Evolutionary conservation across 2,113 vertebrate species (phyloP).

Genomic region (Oenanthe melanoleuca): DNA sequence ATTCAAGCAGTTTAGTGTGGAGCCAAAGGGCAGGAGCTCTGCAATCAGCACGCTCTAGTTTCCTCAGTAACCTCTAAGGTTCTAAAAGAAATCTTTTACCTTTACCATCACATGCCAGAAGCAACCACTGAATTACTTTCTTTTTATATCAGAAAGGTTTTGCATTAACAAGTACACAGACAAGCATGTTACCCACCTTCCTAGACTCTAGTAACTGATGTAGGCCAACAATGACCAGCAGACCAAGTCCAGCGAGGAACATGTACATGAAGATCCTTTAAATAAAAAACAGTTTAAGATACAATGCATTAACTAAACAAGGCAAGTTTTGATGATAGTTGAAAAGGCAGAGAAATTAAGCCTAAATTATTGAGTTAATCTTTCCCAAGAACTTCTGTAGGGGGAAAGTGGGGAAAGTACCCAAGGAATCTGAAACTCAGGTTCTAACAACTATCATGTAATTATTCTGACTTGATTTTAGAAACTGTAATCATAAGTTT

Average conservation of each 20-base stretch:
- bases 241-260: conserved; percentile 93
- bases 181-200: conserved; percentile 79
- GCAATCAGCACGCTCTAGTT: accelerated
- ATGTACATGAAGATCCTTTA: conserved; percentile 96
- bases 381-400: neutral
- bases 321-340: neutral
- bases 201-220: conserved; percentile 96
- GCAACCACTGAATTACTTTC: neutral
- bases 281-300: conserved; percentile 4
- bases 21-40: neutral
- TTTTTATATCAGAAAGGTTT: neutral
- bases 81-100: neutral
- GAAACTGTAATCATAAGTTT: neutral
- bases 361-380: no score
- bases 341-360: neutral
- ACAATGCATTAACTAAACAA: neutral
- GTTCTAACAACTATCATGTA: neutral
- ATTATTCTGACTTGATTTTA: neutral
- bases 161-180: neutral
- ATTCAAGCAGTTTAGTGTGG: neutral
- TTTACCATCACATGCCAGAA: neutral
- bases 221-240: conserved; percentile 90
- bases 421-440: neutral
- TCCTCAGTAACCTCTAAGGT: neutral
- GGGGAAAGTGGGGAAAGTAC: accelerated